These are phyloP conservation scores for Chrysolina oricalcia DNA, from an alignment of 2,888 invertebrate genomes.

Conservation along the genomic window DNA sequence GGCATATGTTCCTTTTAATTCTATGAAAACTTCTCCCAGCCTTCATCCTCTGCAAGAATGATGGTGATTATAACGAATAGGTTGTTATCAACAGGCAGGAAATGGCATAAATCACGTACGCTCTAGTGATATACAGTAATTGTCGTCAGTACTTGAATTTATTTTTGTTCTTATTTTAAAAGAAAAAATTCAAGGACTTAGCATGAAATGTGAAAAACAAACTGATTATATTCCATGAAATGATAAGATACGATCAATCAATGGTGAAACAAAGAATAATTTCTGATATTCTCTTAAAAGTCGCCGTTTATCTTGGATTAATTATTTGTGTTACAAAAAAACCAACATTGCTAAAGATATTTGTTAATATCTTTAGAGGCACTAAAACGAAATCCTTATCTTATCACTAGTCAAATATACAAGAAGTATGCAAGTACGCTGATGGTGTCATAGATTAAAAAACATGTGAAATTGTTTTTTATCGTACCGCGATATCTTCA, in stretches of 20 bases:
- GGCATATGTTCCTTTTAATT: too few species aligned
- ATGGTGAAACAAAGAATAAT: conserved; percentile 46
- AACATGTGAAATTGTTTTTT: conserved; percentile 44
- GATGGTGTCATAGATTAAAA: conserved; percentile 54
- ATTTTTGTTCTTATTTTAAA: conserved; percentile 47
- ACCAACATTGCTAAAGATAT: conserved; percentile 62
- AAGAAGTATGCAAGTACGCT: conserved; percentile 54
- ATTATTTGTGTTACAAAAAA: conserved; percentile 56
- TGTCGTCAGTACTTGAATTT: conserved; percentile 40
- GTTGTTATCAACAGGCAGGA: neutral
- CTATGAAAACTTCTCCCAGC: too few species aligned
- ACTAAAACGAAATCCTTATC: conserved; percentile 56
- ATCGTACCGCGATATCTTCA: conserved; percentile 23
- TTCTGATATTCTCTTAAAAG: conserved; percentile 34
- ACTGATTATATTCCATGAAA: conserved; percentile 55
- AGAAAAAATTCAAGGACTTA: conserved; percentile 52
- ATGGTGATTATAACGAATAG: too few species aligned
- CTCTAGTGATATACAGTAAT: conserved; percentile 8
- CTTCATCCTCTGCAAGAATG: too few species aligned
- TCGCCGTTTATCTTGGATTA: conserved; percentile 52
- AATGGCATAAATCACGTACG: conserved; percentile 14
- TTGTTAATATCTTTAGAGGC: conserved; percentile 47
- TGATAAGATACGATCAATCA: conserved; percentile 55
- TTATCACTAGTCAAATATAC: conserved; percentile 62
- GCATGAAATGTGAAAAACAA: conserved; percentile 52